phyloP scores from a whole-genome alignment of 2,113 vertebrate species.

The Urocolius indicus region DNA sequence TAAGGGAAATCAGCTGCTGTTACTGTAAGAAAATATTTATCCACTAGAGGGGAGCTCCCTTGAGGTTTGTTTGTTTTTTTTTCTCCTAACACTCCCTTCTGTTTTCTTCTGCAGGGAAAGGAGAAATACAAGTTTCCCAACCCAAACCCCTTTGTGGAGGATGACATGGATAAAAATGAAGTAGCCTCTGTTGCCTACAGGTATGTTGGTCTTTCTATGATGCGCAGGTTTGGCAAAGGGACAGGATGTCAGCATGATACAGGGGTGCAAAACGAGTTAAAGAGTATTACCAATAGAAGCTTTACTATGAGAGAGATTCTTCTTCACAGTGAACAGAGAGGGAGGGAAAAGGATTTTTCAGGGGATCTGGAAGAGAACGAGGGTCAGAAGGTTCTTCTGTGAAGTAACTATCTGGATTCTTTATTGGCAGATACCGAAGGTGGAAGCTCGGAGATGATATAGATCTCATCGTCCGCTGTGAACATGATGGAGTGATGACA shows the following conservation, averaged over 20 bases:
- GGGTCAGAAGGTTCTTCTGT: background rate
- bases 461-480: conserved; percentile 96
- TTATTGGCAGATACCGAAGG: conserved; percentile 87
- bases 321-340: background rate
- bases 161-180: conserved; percentile 96
- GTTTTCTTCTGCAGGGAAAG: conserved; percentile 79
- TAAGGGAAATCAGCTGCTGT: background rate
- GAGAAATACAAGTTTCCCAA: conserved; percentile 95
- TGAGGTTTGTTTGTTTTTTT: background rate
- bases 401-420: background rate
- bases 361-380: background rate
- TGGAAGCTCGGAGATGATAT: conserved; percentile 99
- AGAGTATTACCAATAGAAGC: background rate
- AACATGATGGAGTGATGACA: conserved; percentile 97
- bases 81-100: background rate
- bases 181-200: conserved; percentile 97
- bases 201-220: conserved; percentile 57
- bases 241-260: rapidly evolving
- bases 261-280: background rate
- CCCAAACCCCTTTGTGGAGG: conserved; percentile 95
- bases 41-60: background rate
- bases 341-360: background rate
- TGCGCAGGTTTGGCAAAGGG: background rate
- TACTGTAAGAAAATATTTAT: background rate
- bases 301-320: background rate